These are phyloP conservation scores for Cephus rjabovi DNA, from an alignment of 2,888 invertebrate species.

Conservation along the genomic window DNA sequence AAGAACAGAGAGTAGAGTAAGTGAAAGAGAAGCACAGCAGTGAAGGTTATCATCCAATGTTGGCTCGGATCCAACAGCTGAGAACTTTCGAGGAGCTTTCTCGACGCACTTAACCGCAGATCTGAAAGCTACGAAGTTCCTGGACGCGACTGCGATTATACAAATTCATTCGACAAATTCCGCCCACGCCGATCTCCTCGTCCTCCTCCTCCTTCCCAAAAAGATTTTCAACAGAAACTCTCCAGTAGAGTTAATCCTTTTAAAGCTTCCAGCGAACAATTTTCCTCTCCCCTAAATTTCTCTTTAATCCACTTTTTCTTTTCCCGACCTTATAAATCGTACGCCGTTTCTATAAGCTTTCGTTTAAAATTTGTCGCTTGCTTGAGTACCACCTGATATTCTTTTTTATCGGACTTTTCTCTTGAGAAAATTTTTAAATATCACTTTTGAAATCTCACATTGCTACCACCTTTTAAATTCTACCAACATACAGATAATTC, in stretches of 20 bases:
- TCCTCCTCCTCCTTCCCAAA: background rate
- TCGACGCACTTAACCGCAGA: constrained; percentile 43
- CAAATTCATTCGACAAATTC: background rate
- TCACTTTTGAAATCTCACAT: background rate
- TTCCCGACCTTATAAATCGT: background rate
- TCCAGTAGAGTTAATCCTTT: background rate
- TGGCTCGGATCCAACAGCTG: constrained; percentile 53
- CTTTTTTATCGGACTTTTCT: background rate
- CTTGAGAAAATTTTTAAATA: background rate
- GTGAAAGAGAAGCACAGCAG: background rate
- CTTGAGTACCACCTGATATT: background rate
- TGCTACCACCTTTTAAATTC: background rate
- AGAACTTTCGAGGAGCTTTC: constrained; percentile 37
- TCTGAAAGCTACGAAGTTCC: background rate
- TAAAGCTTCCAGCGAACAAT: background rate
- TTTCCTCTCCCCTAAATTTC: background rate
- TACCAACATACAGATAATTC: background rate
- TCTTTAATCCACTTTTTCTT: background rate
- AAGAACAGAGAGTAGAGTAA: background rate
- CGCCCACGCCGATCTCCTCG: background rate
- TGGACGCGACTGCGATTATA: background rate
- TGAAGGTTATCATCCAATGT: constrained; percentile 57
- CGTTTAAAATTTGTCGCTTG: background rate
- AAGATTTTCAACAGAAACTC: background rate
- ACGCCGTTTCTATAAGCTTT: background rate